Evolutionary conservation across 92 coral and sea anemone genomes (phyloP).

Genomic region (Scolanthus callimorphus): DNA sequence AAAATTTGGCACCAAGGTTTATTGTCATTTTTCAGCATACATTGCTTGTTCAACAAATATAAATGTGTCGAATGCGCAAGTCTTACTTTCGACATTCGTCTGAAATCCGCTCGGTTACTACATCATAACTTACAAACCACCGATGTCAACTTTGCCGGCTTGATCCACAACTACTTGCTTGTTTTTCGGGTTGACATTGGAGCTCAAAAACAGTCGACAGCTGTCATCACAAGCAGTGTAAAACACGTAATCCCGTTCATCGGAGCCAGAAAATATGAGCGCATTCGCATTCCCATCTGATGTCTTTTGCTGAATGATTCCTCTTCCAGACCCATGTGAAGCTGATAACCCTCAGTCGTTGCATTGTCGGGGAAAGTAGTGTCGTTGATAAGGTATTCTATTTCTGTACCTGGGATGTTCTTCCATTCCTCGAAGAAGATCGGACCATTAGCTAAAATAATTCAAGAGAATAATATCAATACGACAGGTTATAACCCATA

Average conservation of each 20-base stretch:
- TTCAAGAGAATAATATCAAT: too few species aligned
- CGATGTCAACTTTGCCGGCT: not conserved
- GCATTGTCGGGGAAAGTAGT: slow-evolving; percentile 1
- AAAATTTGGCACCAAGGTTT: too few species aligned
- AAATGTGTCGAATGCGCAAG: too few species aligned
- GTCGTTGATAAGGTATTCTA: slow-evolving; percentile 15
- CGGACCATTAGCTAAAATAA: slow-evolving; percentile 8
- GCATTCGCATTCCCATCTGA: slow-evolving; percentile 29
- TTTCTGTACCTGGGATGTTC: not conserved
- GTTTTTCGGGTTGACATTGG: slow-evolving; percentile 27
- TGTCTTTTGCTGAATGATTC: not conserved
- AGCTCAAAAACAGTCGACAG: slow-evolving; percentile 46
- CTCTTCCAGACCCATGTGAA: not conserved
- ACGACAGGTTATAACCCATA: too few species aligned
- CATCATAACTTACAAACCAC: not conserved
- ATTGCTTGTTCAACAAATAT: not conserved
- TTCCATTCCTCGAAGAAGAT: slow-evolving; percentile 36
- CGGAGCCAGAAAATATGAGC: slow-evolving; percentile 51
- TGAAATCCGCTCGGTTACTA: too few species aligned
- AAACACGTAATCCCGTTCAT: slow-evolving; percentile 50
- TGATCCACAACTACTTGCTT: slow-evolving; percentile 32
- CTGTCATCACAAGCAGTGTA: slow-evolving; percentile 45
- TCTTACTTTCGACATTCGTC: too few species aligned
- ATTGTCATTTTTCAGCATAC: too few species aligned
- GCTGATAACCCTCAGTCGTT: not conserved